These are phyloP conservation scores for Micrasema longulum DNA, from an alignment of 1,140 invertebrate species.

Conservation along the genomic window DNA sequence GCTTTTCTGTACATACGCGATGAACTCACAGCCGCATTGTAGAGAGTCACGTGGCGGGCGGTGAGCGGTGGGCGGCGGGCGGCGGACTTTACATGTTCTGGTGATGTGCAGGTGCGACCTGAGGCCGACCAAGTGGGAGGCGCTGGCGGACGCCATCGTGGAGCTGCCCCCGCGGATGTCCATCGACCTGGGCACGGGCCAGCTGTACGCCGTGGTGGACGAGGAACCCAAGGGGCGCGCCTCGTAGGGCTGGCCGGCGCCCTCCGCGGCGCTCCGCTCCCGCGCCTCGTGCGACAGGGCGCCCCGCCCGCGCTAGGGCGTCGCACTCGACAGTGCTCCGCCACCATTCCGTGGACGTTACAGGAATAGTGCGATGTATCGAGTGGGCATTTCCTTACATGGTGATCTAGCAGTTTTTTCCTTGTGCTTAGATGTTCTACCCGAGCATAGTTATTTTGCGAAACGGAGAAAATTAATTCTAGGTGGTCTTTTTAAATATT, in stretches of 20 bases:
- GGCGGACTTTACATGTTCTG: conserved; percentile 22
- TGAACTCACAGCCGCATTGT: conserved; percentile 52
- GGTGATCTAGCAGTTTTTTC: background rate
- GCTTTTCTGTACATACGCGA: conserved; percentile 50
- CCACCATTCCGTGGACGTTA: too few relatives aligned
- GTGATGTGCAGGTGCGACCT: conserved; percentile 55
- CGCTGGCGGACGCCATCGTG: conserved; percentile 65
- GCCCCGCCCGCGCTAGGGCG: background rate
- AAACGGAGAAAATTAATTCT: too few relatives aligned
- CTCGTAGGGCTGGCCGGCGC: background rate
- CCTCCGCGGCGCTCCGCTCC: background rate
- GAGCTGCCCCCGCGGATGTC: conserved; percentile 64
- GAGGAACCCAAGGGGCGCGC: conserved; percentile 29
- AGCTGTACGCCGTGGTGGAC: conserved; percentile 62
- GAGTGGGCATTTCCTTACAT: background rate
- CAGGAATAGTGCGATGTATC: too few relatives aligned
- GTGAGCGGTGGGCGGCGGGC: background rate
- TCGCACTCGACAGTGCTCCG: background rate
- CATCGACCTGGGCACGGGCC: conserved; percentile 65
- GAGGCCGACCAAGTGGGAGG: conserved; percentile 66
- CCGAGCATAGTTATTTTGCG: background rate
- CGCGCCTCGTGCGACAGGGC: background rate
- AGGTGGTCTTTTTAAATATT: too few relatives aligned
- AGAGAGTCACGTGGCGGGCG: conserved; percentile 6
- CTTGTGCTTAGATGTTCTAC: background rate